Evolutionary conservation across 2,797 vertebrate genomes (phyloP).

Genomic region (Phyllotis vaccarum): DNA sequence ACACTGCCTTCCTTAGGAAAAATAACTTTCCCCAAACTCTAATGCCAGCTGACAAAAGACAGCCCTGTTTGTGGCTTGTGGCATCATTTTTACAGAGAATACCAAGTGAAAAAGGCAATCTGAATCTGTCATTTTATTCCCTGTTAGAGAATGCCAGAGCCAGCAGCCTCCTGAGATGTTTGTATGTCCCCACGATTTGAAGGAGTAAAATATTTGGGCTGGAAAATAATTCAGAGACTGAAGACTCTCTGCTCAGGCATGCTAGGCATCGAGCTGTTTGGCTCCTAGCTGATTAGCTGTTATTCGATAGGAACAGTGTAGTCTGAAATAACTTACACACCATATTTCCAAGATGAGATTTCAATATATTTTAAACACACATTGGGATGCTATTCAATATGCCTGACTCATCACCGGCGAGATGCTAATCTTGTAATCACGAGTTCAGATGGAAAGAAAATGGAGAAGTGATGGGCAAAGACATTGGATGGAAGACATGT

Average conservation of each 20-base stretch:
- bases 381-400: conserved; percentile 79
- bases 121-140: conserved; percentile 38
- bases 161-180: conserved; percentile 52
- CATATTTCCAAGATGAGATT: conserved; percentile 76
- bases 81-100: conserved; percentile 46
- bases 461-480: conserved; percentile 63
- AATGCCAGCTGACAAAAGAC: not conserved
- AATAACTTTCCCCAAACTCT: conserved; percentile 2
- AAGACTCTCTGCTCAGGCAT: conserved; percentile 62
- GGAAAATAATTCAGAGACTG: conserved; percentile 68
- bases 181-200: conserved; percentile 68
- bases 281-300: conserved; percentile 75
- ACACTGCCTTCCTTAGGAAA: not conserved
- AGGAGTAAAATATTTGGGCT: conserved; percentile 74
- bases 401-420: conserved; percentile 72
- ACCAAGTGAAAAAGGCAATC: conserved; percentile 50
- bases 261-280: conserved; percentile 69
- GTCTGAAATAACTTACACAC: conserved; percentile 74
- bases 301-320: conserved; percentile 73
- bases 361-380: conserved; percentile 79
- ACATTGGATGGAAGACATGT: conserved; percentile 57
- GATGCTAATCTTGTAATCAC: conserved; percentile 81
- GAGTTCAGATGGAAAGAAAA: conserved; percentile 74
- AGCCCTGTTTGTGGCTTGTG: not conserved
- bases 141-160: conserved; percentile 59